Evolutionary conservation across 1,140 invertebrate species (phyloP), one percentile per base, ranked within the genome.

Genomic region (Neodiprion fabricii): DNA sequence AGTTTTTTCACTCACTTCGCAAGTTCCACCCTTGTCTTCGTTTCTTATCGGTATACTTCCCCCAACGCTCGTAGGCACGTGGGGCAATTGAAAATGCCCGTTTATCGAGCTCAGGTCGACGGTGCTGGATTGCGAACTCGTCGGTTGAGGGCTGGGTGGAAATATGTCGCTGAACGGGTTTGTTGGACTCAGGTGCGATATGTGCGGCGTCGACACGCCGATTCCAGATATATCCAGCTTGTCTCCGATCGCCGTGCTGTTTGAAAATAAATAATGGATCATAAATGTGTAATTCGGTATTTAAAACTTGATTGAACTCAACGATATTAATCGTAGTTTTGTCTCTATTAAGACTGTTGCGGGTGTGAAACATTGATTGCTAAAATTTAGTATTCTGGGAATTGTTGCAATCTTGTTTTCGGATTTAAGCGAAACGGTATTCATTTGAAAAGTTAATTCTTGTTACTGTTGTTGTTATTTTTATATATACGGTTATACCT

Each of bases 11-110:
- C 71, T 70, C 67, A 84, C 85, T 79, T 85, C 85, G 28, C 85
- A 85, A 53, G 76, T 81, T 74, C 83, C 85, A 75, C 83, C 84
- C 72, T 82, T 80, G 83, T 83, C 85, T 78, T 83, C 80, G 75
- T 73, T 80, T 48, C 78, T 75, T 40, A 76, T 74, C 47, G 83
- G 79, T 50, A 78, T 69, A 12, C 78, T 79, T 67, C 72, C 76
- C 17, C 80, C 73, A 74, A 10, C 50, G 10, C 76, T 81, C 40
- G 77, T 70, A 48, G 47, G 47, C 73, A 78, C 79, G 49, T 79
- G 77, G 66, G 81, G 72, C 72, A 81, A 68, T 70, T 85, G 82
- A 70, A 83, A 82, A 84, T 84, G 81, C 82, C 84, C 83, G 74
- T 82, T 79, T 65, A 80, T 77, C 83, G 80, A 77, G 78, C 77